phyloP scores from a whole-genome alignment of 1,140 invertebrate species.

The Drosophila equinoxialis region DNA sequence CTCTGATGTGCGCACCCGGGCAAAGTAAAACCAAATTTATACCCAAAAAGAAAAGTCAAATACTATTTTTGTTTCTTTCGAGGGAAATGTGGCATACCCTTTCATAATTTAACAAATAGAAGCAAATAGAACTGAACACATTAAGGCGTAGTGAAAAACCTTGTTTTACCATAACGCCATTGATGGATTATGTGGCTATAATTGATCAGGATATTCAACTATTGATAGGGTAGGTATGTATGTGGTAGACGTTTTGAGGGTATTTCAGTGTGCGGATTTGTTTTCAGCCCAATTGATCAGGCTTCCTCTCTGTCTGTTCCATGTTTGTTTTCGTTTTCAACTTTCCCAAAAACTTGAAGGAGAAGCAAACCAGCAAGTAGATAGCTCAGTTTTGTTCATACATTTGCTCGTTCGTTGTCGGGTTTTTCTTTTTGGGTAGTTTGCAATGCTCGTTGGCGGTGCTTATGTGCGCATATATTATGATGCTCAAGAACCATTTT shows the following conservation, averaged over 20 bases:
- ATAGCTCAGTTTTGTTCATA: conserved; percentile 16
- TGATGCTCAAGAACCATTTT: conserved; percentile 71
- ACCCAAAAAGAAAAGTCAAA: conserved; percentile 4
- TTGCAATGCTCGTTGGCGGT: conserved; percentile 44
- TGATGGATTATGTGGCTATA: too few relatives aligned
- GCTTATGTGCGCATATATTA: conserved; percentile 79
- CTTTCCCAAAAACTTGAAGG: conserved; percentile 32
- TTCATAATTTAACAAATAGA: background rate
- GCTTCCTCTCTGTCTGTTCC: background rate
- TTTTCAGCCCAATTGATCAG: conserved; percentile 10
- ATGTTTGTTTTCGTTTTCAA: conserved; percentile 52
- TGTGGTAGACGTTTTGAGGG: background rate
- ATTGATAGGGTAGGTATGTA: too few relatives aligned
- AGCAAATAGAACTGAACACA: too few relatives aligned
- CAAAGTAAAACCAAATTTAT: conserved; percentile 15
- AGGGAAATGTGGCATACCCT: background rate
- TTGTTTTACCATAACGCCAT: too few relatives aligned
- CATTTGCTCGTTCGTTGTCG: background rate
- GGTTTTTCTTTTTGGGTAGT: conserved; percentile 5
- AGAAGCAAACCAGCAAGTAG: background rate
- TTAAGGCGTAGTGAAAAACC: too few relatives aligned
- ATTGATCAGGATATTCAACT: too few relatives aligned
- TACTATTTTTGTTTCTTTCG: background rate
- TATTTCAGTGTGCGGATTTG: conserved; percentile 4
- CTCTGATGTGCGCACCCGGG: conserved; percentile 9